phyloP scores from a whole-genome alignment of 2,113 vertebrate species.

The rat (Rattus norvegicus) region DNA sequence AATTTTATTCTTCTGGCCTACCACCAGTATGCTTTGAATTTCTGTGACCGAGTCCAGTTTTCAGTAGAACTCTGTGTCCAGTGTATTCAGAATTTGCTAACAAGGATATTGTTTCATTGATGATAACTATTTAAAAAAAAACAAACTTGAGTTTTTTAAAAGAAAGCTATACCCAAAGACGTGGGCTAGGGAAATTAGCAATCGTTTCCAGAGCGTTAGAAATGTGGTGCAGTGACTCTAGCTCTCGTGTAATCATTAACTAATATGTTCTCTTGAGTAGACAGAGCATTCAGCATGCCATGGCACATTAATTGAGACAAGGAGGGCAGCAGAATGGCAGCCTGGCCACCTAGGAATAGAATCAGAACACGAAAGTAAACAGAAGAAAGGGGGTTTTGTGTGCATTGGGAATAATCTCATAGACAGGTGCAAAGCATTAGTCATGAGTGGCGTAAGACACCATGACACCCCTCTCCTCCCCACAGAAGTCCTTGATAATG shows the following conservation, averaged over 20 bases:
- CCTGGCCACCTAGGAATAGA: slow-evolving; percentile 17
- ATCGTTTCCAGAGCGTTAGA: slow-evolving; percentile 32
- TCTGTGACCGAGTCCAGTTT: background rate
- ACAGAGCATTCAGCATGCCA: slow-evolving; percentile 24
- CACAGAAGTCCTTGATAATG: background rate
- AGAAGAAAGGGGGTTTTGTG: background rate
- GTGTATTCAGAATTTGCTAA: background rate
- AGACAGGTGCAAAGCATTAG: background rate
- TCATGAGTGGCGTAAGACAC: background rate
- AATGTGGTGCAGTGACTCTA: background rate
- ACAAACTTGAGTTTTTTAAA: background rate
- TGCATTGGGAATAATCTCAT: background rate
- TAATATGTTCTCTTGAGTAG: slow-evolving; percentile 11
- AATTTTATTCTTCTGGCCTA: background rate
- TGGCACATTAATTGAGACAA: background rate
- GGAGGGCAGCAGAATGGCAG: background rate
- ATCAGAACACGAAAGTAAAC: background rate
- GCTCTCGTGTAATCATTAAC: slow-evolving; percentile 62
- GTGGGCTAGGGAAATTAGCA: background rate
- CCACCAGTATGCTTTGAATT: background rate
- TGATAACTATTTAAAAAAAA: background rate
- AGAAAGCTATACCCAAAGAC: background rate
- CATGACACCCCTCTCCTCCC: background rate
- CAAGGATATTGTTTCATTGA: background rate
- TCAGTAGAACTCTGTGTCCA: background rate